Evolutionary conservation across 2,797 vertebrate species (phyloP).

Genomic region (Hoplostethus mediterraneus): DNA sequence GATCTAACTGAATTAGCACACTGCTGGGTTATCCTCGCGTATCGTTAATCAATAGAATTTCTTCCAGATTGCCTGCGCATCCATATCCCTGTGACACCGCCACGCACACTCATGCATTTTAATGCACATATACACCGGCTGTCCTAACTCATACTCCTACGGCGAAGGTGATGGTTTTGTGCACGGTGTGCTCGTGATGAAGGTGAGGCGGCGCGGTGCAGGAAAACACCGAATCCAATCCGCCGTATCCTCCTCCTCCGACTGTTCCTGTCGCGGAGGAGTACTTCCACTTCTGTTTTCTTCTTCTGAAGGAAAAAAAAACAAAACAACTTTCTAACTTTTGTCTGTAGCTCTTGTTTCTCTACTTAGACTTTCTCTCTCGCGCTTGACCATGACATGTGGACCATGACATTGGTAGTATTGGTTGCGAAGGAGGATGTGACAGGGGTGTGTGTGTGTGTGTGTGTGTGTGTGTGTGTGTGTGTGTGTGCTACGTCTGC

Average conservation of each 20-base stretch:
- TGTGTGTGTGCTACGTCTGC: no score
- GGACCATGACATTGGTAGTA: background rate
- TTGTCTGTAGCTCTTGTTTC: background rate
- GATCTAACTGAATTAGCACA: slow-evolving; percentile 65
- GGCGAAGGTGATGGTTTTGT: slow-evolving; percentile 3
- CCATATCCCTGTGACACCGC: slow-evolving; percentile 24
- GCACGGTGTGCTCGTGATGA: slow-evolving; percentile 9
- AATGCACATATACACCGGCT: slow-evolving; percentile 7
- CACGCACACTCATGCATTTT: slow-evolving; percentile 32
- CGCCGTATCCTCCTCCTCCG: background rate
- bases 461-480: background rate
- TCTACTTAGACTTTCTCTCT: background rate
- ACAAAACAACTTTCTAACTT: background rate
- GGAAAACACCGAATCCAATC: slow-evolving; percentile 12
- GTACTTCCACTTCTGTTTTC: background rate
- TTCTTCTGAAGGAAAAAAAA: background rate
- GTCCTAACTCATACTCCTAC: background rate
- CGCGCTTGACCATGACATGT: background rate
- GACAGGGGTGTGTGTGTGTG: slow-evolving; percentile 1
- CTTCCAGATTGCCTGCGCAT: slow-evolving; percentile 35
- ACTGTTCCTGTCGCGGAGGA: background rate
- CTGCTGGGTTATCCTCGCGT: slow-evolving; percentile 65
- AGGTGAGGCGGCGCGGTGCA: background rate
- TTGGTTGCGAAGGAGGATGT: background rate
- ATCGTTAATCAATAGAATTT: slow-evolving; percentile 62